Conservation (phyloP, 2,888 invertebrate genomes). For the Tubulanus polymorphus region DNA sequence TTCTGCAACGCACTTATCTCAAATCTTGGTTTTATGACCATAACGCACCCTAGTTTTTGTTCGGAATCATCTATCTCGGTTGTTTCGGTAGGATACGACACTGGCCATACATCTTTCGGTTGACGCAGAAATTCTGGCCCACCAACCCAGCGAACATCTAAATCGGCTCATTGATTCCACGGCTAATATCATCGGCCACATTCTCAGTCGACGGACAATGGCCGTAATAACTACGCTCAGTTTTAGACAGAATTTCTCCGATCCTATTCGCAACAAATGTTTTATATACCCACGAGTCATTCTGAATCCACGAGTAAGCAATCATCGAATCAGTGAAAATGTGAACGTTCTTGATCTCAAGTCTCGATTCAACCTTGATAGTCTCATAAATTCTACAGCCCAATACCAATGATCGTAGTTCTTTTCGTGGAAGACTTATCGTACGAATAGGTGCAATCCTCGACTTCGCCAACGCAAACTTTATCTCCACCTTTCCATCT, state of each 20-base stretch:
- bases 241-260: slow-evolving; percentile 2
- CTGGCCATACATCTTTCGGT: slow-evolving; percentile 2
- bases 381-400: slow-evolving; percentile 8
- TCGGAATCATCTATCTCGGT: too few relatives aligned
- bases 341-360: too few relatives aligned
- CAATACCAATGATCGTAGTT: slow-evolving; percentile 8
- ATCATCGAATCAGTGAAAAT: slow-evolving; percentile 5
- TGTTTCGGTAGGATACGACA: too few relatives aligned
- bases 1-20: too few relatives aligned
- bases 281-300: neutral
- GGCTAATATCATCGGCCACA: slow-evolving; percentile 7
- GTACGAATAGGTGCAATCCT: slow-evolving; percentile 7
- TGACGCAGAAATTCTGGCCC: neutral
- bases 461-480: too few relatives aligned
- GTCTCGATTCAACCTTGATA: too few relatives aligned
- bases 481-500: too few relatives aligned
- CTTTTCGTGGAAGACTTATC: slow-evolving; percentile 9
- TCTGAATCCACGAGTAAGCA: slow-evolving; percentile 2
- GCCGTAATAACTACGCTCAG: neutral
- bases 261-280: slow-evolving; percentile 3
- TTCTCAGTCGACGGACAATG: slow-evolving; percentile 5
- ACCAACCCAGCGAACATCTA: neutral
- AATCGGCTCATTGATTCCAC: neutral
- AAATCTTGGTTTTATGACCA: too few relatives aligned
- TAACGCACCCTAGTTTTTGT: too few relatives aligned